These are phyloP conservation scores for Oceanodroma leucorhoa DNA, from an alignment of 2,797 vertebrate genomes.

Conservation along the genomic window DNA sequence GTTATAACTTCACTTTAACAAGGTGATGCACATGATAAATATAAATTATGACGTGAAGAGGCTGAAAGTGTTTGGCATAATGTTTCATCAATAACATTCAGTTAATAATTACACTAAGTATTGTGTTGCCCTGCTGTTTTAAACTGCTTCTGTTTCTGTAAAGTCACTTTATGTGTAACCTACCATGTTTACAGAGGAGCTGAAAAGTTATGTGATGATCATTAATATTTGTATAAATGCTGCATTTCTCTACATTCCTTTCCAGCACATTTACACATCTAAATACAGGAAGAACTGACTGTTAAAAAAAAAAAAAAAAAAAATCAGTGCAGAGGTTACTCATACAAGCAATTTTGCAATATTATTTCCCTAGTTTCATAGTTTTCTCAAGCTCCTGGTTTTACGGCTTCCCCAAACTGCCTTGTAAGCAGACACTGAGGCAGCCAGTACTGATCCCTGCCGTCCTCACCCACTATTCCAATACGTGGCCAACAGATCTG, in stretches of 20 bases:
- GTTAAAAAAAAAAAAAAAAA: background rate
- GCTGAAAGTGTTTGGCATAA: background rate
- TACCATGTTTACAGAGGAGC: slow-evolving; percentile 91
- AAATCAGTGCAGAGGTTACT: background rate
- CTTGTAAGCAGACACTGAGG: background rate
- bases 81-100: background rate
- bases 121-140: background rate
- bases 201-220: slow-evolving; percentile 79
- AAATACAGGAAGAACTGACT: slow-evolving; percentile 90
- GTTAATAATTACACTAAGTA: background rate
- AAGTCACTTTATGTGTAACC: background rate
- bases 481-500: background rate
- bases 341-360: background rate
- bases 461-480: background rate
- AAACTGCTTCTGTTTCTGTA: background rate
- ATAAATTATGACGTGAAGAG: background rate
- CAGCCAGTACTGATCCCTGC: accelerated
- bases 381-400: background rate
- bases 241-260: slow-evolving; percentile 87
- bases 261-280: slow-evolving; percentile 84
- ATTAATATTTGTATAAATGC: slow-evolving; percentile 75
- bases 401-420: background rate
- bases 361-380: background rate
- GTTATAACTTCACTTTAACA: background rate
- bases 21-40: background rate